Evolutionary conservation across 92 coral and sea anemone species (phyloP).

Genomic region (Palythoa grandis): DNA sequence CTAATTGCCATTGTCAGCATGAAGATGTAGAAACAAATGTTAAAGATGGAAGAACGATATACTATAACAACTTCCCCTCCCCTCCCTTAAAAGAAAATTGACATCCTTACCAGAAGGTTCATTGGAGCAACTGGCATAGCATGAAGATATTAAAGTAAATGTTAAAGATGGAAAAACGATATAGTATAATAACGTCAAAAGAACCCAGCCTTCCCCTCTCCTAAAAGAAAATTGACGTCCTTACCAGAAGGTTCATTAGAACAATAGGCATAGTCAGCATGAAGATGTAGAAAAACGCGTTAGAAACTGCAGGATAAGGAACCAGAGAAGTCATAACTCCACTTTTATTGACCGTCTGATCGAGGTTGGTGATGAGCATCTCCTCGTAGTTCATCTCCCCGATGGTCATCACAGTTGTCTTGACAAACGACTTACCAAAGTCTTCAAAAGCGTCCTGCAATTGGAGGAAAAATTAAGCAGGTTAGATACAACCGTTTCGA

Average conservation of each 20-base stretch:
- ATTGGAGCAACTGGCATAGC: conserved; percentile 77
- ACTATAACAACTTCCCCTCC: conserved; percentile 51
- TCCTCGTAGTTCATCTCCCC: conserved; percentile 83
- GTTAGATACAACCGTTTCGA: background rate
- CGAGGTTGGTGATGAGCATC: conserved; percentile 59
- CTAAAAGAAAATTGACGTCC: conserved; percentile 14
- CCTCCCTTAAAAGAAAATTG: background rate
- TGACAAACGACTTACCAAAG: conserved; percentile 59
- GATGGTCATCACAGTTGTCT: conserved; percentile 79
- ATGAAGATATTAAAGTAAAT: conserved; percentile 65
- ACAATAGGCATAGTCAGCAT: conserved; percentile 81
- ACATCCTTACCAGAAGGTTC: conserved; percentile 79
- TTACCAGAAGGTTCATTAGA: conserved; percentile 84
- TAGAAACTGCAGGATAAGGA: conserved; percentile 71
- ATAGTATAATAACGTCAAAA: conserved; percentile 42
- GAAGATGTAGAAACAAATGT: conserved; percentile 64
- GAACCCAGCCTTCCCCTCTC: conserved; percentile 7
- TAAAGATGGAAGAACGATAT: conserved; percentile 66
- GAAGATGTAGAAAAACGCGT: conserved; percentile 66
- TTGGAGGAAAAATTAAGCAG: background rate
- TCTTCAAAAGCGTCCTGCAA: conserved; percentile 73
- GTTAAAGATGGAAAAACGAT: conserved; percentile 62
- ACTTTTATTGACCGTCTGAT: conserved; percentile 25
- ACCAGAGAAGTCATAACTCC: conserved; percentile 57
- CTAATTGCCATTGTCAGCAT: conserved; percentile 79